A percentile compares a stretch with the other conserved stretches of the same genome.
These are phyloP conservation scores for Albula goreensis DNA, from an alignment of 2,113 vertebrate genomes.

Conservation along the genomic window DNA sequence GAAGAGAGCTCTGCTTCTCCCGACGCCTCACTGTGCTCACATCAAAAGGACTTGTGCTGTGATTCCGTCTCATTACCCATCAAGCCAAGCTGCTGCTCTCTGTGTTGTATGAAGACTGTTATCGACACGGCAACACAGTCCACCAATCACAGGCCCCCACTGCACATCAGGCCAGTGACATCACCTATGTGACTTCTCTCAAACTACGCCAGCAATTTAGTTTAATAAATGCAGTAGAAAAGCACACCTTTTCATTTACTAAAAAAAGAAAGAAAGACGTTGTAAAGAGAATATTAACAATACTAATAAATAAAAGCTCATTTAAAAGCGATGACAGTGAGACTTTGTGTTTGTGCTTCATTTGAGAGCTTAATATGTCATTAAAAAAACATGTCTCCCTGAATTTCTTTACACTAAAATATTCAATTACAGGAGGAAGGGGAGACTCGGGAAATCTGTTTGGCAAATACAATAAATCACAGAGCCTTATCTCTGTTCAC, in stretches of 20 bases:
- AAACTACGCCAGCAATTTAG: slow-evolving; percentile 31
- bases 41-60: not conserved
- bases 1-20: not conserved
- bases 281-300: slow-evolving; percentile 46
- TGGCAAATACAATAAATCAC: slow-evolving; percentile 27
- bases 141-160: slow-evolving; percentile 18
- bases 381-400: not conserved
- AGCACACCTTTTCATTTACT: slow-evolving; percentile 51
- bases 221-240: slow-evolving; percentile 47
- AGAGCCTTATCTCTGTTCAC: slow-evolving; percentile 24
- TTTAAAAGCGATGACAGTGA: slow-evolving; percentile 37
- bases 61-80: slow-evolving; percentile 18
- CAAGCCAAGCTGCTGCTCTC: slow-evolving; percentile 32
- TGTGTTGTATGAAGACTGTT: slow-evolving; percentile 40
- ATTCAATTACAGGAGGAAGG: not conserved
- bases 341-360: slow-evolving; percentile 36
- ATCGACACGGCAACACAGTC: slow-evolving; percentile 13
- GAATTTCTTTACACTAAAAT: slow-evolving; percentile 2
- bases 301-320: slow-evolving; percentile 42
- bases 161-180: slow-evolving; percentile 30
- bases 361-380: slow-evolving; percentile 8
- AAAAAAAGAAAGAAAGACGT: slow-evolving; percentile 38
- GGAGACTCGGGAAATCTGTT: not conserved
- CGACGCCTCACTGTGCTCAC: not conserved
- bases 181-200: slow-evolving; percentile 42